phyloP scores from a whole-genome alignment of 2,888 invertebrate genomes.

The Osedax frankpressi region DNA sequence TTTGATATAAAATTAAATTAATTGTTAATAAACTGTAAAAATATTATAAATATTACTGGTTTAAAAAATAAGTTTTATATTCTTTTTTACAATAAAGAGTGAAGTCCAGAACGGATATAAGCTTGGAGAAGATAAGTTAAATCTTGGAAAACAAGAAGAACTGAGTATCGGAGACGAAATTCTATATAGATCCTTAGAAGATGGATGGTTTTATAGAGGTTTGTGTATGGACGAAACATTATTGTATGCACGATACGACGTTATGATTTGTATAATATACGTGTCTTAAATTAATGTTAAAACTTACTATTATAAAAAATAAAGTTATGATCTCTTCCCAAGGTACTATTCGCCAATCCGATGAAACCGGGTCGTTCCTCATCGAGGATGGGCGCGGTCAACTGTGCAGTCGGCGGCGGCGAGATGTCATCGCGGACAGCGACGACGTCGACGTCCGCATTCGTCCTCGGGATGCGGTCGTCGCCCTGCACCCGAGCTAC shows the following conservation, averaged over 20 bases:
- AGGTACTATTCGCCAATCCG: slow-evolving; percentile 31
- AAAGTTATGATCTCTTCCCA: slow-evolving; percentile 2
- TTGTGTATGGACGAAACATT: background rate
- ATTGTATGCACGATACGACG: background rate
- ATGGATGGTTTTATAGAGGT: slow-evolving; percentile 45
- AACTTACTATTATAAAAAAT: background rate
- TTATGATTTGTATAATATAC: background rate
- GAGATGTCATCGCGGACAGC: slow-evolving; percentile 38
- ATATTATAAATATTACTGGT: too few relatives aligned
- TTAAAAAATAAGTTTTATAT: too few relatives aligned
- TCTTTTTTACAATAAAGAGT: too few relatives aligned
- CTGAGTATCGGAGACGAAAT: slow-evolving; percentile 34
- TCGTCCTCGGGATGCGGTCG: slow-evolving; percentile 32
- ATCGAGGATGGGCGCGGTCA: slow-evolving; percentile 38
- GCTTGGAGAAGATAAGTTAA: slow-evolving; percentile 28
- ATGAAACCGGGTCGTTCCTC: slow-evolving; percentile 33
- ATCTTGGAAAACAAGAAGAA: slow-evolving; percentile 15
- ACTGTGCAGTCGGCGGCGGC: slow-evolving; percentile 34
- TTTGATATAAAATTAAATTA: too few relatives aligned
- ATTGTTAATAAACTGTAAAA: too few relatives aligned
- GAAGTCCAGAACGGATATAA: slow-evolving; percentile 8
- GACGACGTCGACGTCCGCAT: slow-evolving; percentile 32
- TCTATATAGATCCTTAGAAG: slow-evolving; percentile 41
- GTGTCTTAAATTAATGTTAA: background rate
- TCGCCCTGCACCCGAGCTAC: slow-evolving; percentile 36